phyloP scores from a whole-genome alignment of 2,888 invertebrate genomes.

The Actias luna region DNA sequence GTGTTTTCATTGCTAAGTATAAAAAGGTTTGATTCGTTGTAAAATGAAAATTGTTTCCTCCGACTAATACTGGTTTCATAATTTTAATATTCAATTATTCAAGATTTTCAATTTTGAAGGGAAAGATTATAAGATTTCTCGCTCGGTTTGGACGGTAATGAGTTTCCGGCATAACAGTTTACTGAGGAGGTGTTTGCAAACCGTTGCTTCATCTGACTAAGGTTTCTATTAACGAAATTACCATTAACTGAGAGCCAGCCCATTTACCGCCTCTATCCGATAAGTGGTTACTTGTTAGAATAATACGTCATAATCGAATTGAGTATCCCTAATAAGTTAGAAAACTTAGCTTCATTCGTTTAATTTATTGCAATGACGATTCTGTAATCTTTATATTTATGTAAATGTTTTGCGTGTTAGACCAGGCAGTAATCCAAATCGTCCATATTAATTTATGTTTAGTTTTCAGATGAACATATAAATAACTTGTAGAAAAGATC shows the following conservation, averaged over 20 bases:
- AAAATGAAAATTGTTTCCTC: conserved; percentile 44
- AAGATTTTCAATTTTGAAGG: conserved; percentile 73
- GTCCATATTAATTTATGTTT: too few species aligned
- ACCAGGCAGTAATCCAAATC: too few species aligned
- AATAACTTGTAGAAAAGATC: too few species aligned
- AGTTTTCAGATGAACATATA: too few species aligned
- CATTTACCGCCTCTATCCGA: conserved; percentile 26
- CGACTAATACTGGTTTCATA: conserved; percentile 50
- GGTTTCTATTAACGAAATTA: conserved; percentile 54
- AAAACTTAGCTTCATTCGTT: not conserved
- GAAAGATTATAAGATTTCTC: conserved; percentile 74
- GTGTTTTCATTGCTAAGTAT: conserved; percentile 18
- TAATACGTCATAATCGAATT: not conserved
- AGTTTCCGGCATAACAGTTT: conserved; percentile 74
- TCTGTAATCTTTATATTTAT: not conserved
- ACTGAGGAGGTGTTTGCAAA: conserved; percentile 56
- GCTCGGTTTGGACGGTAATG: conserved; percentile 73
- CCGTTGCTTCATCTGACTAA: conserved; percentile 54
- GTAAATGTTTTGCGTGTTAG: too few species aligned
- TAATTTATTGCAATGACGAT: not conserved
- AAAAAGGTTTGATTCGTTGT: conserved; percentile 22
- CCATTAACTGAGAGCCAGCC: conserved; percentile 38
- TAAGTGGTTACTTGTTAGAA: conserved; percentile 5
- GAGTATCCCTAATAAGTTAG: not conserved
- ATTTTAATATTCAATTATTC: conserved; percentile 73